Evolutionary conservation across 2,113 vertebrate genomes (phyloP).

Genomic region (Piprites chloris): DNA sequence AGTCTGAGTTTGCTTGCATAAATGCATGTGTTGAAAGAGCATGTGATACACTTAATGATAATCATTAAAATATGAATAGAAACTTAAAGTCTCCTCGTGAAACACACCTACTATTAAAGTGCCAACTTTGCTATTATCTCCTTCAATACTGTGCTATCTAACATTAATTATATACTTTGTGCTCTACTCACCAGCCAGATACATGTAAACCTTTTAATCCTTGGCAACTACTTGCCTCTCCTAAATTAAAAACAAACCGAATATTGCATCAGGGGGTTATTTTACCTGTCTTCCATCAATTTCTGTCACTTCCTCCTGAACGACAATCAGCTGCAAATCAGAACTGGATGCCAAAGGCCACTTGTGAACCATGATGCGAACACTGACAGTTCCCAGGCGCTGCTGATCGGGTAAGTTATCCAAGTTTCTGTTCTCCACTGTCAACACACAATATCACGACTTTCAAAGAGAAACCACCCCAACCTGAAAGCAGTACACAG

Average conservation of each 20-base stretch:
- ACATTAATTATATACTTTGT: not conserved
- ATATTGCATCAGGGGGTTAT: not conserved
- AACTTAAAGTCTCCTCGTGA: not conserved
- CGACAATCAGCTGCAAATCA: slow-evolving; percentile 81
- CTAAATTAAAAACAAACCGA: not conserved
- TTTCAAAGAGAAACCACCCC: not conserved
- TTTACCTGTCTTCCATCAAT: slow-evolving; percentile 87
- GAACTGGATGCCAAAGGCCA: slow-evolving; percentile 82
- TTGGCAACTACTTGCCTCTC: not conserved
- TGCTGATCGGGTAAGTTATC: slow-evolving; percentile 70
- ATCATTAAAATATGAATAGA: not conserved
- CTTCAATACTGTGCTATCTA: not conserved
- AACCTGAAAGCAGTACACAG: not conserved
- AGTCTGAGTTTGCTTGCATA: not conserved
- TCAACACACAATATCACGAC: not conserved
- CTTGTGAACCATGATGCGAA: slow-evolving; percentile 88
- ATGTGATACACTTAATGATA: not conserved
- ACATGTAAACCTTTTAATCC: not conserved
- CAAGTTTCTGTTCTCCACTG: slow-evolving; percentile 77
- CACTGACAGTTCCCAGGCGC: slow-evolving; percentile 76
- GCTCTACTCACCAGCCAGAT: not conserved
- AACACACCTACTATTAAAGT: not conserved
- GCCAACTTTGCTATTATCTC: not conserved
- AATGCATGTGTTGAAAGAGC: not conserved
- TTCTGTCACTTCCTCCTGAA: slow-evolving; percentile 89